Base-by-base conservation (phyloP, 2,797 vertebrate species). In the Xenopus petersii region DNA sequence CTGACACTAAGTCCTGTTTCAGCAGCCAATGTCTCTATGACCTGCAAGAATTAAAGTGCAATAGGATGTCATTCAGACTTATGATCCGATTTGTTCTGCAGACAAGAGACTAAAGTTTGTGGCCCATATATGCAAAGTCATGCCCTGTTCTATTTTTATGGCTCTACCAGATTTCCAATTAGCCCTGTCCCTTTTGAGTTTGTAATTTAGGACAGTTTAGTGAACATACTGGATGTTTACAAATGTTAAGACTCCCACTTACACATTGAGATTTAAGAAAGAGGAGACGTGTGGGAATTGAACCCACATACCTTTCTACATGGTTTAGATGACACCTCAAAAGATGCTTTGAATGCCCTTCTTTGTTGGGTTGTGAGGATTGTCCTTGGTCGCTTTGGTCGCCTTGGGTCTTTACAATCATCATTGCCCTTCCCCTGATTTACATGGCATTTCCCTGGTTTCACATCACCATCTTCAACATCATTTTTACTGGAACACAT, bases 291-390 rank as follows among this genome's bases (percentile, higher is more conserved):
- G 3, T 33, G 33, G 33, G 6, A 33, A 6, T 6, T 33, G 33
- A 6, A 33, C 13, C 24, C 26, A 75, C 89, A 77, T 80, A 98
- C 98, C 94, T 99, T 99, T 77, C 98, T 92, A 86, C 98, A 99
- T 81, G 98, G 98, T 82, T 99, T 99, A 66, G 98, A 99, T 66
- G 98, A 99, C 47, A 99, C 98, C 86, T 99, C 97, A 10, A 99
- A 99, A 36, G 98, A 99, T 1, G 98, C 98, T 86, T 99, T 99
- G 87, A 99, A 99, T 10, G 98, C 98, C 77, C 98, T 91, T 79
- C 98, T 93, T 88, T 99, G 98, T 81, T 99, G 97, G 0, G 98
- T 99, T 60, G 96, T 99, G 24, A 99, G 94, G 84, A 99, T 99
- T 80, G 98, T 99, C 76, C 98, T 91, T 0, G 98, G 97, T 47